phyloP scores from a whole-genome alignment of 2,888 invertebrate genomes.

The Linnaemya tessellans region DNA sequence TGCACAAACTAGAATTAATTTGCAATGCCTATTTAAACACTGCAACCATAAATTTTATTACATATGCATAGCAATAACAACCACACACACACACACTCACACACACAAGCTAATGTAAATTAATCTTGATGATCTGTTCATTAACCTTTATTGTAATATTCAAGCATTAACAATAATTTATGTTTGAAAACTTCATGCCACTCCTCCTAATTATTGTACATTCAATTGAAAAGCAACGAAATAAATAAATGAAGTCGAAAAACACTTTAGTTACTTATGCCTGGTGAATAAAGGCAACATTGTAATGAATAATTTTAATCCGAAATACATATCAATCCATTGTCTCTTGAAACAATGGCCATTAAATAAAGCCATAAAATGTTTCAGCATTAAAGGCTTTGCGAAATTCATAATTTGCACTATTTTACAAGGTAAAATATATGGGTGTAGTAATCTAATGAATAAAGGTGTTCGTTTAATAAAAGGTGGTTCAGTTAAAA shows the following conservation, averaged over 20 bases:
- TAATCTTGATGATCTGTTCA: conserved; percentile 47
- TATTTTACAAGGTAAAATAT: not conserved
- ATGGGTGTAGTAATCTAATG: too few species aligned
- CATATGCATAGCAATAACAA: not conserved
- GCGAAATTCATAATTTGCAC: not conserved
- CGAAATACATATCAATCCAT: conserved; percentile 34
- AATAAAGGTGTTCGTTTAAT: too few species aligned
- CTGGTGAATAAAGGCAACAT: conserved; percentile 15
- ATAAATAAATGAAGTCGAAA: not conserved
- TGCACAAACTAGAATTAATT: not conserved
- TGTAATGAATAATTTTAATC: conserved; percentile 24
- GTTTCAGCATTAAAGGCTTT: conserved; percentile 19
- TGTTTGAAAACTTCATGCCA: not conserved
- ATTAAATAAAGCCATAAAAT: conserved; percentile 58
- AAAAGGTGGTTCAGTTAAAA: too few species aligned
- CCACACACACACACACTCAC: not conserved
- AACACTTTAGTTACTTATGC: not conserved
- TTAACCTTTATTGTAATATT: conserved; percentile 39
- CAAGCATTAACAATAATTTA: not conserved
- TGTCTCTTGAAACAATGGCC: conserved; percentile 46
- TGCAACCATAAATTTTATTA: conserved; percentile 30
- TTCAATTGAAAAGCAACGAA: not conserved
- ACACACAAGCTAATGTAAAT: too few species aligned
- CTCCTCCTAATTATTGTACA: not conserved
- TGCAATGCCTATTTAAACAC: not conserved